Percentiles rank a stretch among this genome's conserved stretches.
Conservation (phyloP, 2,113 vertebrate species). For the Coturnix japonica region DNA sequence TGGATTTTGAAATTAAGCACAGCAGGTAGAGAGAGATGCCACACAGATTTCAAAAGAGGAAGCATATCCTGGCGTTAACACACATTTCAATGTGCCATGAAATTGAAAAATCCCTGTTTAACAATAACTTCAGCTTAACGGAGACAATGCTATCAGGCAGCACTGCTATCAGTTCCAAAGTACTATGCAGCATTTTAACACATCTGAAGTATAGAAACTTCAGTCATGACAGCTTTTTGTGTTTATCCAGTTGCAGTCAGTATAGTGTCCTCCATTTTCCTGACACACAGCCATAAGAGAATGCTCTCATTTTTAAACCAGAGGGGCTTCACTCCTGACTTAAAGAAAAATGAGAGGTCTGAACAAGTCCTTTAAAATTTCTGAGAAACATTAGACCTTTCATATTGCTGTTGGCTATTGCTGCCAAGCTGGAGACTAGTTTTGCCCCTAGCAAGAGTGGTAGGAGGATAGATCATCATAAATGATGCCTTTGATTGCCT, state of each 20-base stretch:
- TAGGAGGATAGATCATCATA: not conserved
- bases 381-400: accelerated
- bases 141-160: not conserved
- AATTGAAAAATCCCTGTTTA: slow-evolving; percentile 18
- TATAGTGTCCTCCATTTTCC: not conserved
- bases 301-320: not conserved
- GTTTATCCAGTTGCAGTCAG: not conserved
- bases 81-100: not conserved
- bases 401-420: accelerated
- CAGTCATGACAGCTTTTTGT: not conserved
- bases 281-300: accelerated
- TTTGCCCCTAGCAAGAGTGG: not conserved
- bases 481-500: not conserved
- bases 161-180: accelerated
- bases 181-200: not conserved
- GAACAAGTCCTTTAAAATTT: not conserved
- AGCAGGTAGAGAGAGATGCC: not conserved
- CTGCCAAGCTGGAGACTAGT: not conserved
- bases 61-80: not conserved
- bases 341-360: not conserved
- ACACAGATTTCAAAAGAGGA: not conserved
- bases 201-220: not conserved
- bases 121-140: not conserved
- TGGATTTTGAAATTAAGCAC: slow-evolving; percentile 46
- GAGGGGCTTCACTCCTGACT: not conserved